Evolutionary conservation across 2,113 vertebrate species (phyloP).

Genomic region (Salvelinus alpinus): DNA sequence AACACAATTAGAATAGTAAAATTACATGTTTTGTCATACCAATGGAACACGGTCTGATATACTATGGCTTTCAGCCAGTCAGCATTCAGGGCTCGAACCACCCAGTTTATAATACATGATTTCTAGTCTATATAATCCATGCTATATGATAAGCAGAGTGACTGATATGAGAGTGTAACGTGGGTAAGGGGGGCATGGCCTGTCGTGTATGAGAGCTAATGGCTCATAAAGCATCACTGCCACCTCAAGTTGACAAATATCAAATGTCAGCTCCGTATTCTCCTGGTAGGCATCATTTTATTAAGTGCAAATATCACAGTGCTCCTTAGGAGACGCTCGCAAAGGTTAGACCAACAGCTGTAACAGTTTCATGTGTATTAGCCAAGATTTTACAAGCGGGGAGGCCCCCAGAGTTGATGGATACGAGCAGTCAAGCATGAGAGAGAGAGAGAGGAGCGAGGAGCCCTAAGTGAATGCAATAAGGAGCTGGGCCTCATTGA

Average conservation of each 20-base stretch:
- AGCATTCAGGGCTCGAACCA: too few relatives aligned
- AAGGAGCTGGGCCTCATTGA: constrained; percentile 59
- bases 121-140: neutral
- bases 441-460: constrained; percentile 25
- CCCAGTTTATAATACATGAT: constrained; percentile 1
- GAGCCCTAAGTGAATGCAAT: constrained; percentile 76
- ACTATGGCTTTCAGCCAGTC: too few relatives aligned
- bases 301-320: constrained; percentile 83
- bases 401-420: constrained; percentile 66
- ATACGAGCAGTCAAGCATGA: constrained; percentile 74
- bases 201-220: constrained; percentile 66
- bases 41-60: too few relatives aligned
- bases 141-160: neutral
- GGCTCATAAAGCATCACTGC: constrained; percentile 74
- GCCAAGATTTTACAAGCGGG: constrained; percentile 68
- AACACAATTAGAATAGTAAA: too few relatives aligned
- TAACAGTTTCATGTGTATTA: constrained; percentile 79
- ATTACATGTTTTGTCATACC: too few relatives aligned
- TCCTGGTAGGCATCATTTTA: constrained; percentile 85
- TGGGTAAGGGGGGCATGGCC: constrained; percentile 21
- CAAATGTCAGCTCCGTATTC: constrained; percentile 83
- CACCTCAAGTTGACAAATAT: constrained; percentile 81
- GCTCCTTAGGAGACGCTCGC: constrained; percentile 79
- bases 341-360: constrained; percentile 84
- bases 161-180: neutral